These are phyloP conservation scores for Oryzias celebensis DNA, from an alignment of 2,113 vertebrate species.

Conservation along the genomic window DNA sequence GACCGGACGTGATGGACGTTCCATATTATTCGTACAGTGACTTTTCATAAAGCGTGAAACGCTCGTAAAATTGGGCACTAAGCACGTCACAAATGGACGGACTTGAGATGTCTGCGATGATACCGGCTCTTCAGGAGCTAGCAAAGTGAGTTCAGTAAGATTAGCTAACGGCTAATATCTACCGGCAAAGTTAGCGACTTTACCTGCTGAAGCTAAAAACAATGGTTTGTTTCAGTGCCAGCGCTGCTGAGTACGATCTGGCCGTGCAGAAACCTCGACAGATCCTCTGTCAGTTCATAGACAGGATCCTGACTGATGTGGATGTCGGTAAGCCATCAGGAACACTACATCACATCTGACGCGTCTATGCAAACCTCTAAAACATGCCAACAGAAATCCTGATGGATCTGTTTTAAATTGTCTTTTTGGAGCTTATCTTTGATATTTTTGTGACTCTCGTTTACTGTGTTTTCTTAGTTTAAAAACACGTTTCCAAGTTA, in stretches of 20 bases:
- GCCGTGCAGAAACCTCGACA: conserved; percentile 93
- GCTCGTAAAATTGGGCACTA: too few relatives aligned
- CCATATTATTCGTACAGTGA: too few relatives aligned
- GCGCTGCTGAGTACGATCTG: conserved; percentile 83
- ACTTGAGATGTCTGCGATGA: conserved; percentile 93
- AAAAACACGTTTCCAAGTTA: too few relatives aligned
- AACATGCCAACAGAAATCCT: too few relatives aligned
- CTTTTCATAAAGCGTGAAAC: too few relatives aligned
- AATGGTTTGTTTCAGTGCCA: conserved; percentile 79
- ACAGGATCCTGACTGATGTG: conserved; percentile 93
- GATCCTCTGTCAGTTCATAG: conserved; percentile 97
- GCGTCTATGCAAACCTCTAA: too few relatives aligned
- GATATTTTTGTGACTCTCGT: too few relatives aligned
- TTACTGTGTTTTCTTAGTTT: too few relatives aligned
- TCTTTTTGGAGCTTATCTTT: too few relatives aligned
- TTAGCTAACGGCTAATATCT: neutral
- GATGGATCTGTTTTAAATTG: too few relatives aligned
- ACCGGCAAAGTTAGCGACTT: too few relatives aligned
- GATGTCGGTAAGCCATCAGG: conserved; percentile 86
- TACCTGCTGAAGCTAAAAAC: neutral
- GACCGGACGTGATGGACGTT: neutral
- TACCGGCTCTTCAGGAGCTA: conserved; percentile 91
- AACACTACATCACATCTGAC: neutral
- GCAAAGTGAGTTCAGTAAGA: conserved; percentile 75
- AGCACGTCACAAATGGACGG: conserved; percentile 73